Evolutionary conservation across 2,113 vertebrate species (phyloP).

Genomic region (Megaceryle maxima): DNA sequence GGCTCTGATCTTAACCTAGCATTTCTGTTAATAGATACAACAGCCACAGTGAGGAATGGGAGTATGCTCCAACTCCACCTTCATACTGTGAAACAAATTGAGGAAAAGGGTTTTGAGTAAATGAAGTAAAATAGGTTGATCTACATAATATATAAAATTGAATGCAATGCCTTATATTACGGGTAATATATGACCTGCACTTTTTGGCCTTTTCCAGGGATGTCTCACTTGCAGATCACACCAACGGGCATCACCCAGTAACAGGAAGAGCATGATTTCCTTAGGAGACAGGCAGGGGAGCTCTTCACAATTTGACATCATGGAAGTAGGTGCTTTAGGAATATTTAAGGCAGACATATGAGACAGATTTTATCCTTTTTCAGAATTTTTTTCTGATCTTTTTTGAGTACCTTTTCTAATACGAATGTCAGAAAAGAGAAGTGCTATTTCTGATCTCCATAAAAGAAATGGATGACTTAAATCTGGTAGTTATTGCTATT

Average conservation of each 20-base stretch:
- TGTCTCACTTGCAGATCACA: not conserved
- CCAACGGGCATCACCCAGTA: not conserved
- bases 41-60: not conserved
- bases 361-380: not conserved
- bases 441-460: slow-evolving; percentile 16
- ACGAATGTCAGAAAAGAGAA: not conserved
- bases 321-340: not conserved
- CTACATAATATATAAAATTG: not conserved
- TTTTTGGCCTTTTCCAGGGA: not conserved
- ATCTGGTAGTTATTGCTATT: slow-evolving; percentile 32
- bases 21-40: not conserved
- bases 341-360: not conserved
- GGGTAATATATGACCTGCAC: not conserved
- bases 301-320: not conserved
- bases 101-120: not conserved
- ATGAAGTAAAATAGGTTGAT: not conserved
- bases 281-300: not conserved
- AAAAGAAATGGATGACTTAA: slow-evolving; percentile 36
- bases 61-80: not conserved
- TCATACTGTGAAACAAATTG: not conserved
- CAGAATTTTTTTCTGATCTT: not conserved
- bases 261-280: not conserved
- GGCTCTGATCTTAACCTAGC: not conserved
- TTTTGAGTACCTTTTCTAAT: slow-evolving; percentile 8
- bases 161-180: not conserved